Conservation (phyloP, 2,113 vertebrate genomes). For the Saccopteryx bilineata region DNA sequence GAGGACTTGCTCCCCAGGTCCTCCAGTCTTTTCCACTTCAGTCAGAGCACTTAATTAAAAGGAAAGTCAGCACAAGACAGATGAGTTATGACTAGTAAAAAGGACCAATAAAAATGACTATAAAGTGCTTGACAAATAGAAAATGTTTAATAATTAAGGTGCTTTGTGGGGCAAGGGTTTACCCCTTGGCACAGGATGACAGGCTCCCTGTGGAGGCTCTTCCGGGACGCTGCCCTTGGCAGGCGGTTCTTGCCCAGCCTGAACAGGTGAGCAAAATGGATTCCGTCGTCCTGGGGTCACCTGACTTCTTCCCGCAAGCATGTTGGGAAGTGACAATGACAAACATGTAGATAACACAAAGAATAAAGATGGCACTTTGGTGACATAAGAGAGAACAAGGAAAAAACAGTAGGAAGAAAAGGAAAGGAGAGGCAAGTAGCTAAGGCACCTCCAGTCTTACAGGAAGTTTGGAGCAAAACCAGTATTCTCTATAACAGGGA, state of each 20-base stretch:
- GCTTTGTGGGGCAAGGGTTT: conserved; percentile 55
- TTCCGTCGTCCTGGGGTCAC: neutral
- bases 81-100: conserved; percentile 74
- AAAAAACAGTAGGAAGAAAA: neutral
- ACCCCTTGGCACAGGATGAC: conserved; percentile 66
- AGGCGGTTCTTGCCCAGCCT: neutral
- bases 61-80: conserved; percentile 37
- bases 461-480: neutral
- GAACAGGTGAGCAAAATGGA: neutral
- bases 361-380: neutral
- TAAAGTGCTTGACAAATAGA: conserved; percentile 76
- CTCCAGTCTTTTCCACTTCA: neutral
- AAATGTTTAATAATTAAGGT: conserved; percentile 64
- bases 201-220: neutral
- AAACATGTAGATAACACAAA: neutral
- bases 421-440: neutral
- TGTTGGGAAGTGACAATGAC: neutral
- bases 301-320: neutral
- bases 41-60: conserved; percentile 61
- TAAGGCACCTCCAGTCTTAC: neutral
- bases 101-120: conserved; percentile 69
- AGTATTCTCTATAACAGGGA: neutral
- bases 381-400: neutral
- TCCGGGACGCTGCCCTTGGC: conserved; percentile 45
- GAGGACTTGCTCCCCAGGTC: conserved; percentile 26